A percentile compares a stretch with the other conserved stretches of the same genome.
These are phyloP conservation scores for Bos javanicus DNA, from an alignment of 2,113 vertebrate species.

Conservation along the genomic window DNA sequence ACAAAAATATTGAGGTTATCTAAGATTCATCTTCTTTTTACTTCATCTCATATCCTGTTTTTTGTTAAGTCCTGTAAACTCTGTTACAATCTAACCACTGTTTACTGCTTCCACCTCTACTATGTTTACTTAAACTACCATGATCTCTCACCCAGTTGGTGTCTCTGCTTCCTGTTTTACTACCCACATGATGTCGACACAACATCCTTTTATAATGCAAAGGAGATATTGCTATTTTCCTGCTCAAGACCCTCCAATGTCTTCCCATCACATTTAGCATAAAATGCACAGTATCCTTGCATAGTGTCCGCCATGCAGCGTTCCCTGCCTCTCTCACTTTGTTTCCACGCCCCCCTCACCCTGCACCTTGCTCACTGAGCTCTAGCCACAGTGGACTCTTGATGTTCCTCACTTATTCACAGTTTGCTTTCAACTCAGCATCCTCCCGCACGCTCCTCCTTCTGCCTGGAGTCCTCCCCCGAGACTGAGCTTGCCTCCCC, in stretches of 20 bases:
- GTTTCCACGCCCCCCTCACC: background rate
- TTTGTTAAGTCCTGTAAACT: background rate
- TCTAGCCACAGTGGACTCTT: background rate
- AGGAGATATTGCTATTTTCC: background rate
- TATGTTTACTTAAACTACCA: background rate
- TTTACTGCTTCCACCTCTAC: background rate
- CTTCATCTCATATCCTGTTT: background rate
- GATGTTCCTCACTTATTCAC: background rate
- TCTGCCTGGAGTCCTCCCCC: background rate
- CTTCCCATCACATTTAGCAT: background rate
- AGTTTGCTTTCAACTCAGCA: background rate
- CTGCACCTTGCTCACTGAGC: too few relatives aligned
- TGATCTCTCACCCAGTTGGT: background rate
- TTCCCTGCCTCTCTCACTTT: background rate
- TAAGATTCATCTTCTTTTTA: background rate
- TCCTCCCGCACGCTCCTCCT: background rate
- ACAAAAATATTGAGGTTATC: background rate
- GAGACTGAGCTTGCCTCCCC: background rate
- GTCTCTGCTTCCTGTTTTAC: background rate
- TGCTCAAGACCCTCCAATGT: background rate
- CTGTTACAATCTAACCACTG: background rate
- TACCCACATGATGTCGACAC: background rate
- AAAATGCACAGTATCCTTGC: background rate
- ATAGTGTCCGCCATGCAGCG: too few relatives aligned
- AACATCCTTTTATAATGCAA: background rate